These are phyloP conservation scores for Scaptomyza parva DNA, from an alignment of 2,888 invertebrate species.

Conservation along the genomic window DNA sequence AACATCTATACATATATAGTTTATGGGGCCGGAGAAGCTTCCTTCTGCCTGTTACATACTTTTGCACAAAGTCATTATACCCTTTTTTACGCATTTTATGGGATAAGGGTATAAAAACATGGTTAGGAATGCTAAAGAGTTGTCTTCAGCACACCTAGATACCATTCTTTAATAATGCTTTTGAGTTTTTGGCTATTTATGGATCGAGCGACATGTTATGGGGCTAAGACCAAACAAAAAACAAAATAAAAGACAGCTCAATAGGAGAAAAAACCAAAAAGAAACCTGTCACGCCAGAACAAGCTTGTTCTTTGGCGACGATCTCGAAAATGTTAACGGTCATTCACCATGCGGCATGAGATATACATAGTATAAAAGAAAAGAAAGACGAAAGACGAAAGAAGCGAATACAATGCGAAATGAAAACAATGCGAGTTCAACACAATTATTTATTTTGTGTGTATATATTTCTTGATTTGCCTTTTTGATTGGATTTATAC, in stretches of 20 bases:
- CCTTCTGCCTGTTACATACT: no score
- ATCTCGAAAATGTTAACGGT: slow-evolving; percentile 69
- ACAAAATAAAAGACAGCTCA: slow-evolving; percentile 27
- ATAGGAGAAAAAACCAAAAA: slow-evolving; percentile 23
- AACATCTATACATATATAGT: no score
- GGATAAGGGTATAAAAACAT: no score
- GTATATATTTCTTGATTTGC: slow-evolving; percentile 1
- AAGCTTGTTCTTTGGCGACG: slow-evolving; percentile 51
- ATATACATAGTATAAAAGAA: not conserved
- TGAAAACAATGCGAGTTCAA: slow-evolving; percentile 50
- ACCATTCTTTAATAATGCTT: slow-evolving; percentile 4
- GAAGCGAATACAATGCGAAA: slow-evolving; percentile 28
- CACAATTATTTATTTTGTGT: slow-evolving; percentile 52
- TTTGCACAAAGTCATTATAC: no score
- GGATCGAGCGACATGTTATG: slow-evolving; percentile 17
- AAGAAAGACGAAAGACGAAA: not conserved
- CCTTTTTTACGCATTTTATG: no score
- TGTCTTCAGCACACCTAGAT: slow-evolving; percentile 7
- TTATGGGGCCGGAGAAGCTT: no score
- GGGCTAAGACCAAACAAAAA: slow-evolving; percentile 9
- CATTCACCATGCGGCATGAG: slow-evolving; percentile 57
- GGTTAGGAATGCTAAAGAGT: not conserved
- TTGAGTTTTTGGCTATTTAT: slow-evolving; percentile 14
- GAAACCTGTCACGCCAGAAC: slow-evolving; percentile 56
- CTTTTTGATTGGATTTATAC: slow-evolving; percentile 4